Percentiles rank a stretch among this genome's conserved stretches.
Conservation (phyloP, 2,797 vertebrate species). For the Bufotes viridis region DNA sequence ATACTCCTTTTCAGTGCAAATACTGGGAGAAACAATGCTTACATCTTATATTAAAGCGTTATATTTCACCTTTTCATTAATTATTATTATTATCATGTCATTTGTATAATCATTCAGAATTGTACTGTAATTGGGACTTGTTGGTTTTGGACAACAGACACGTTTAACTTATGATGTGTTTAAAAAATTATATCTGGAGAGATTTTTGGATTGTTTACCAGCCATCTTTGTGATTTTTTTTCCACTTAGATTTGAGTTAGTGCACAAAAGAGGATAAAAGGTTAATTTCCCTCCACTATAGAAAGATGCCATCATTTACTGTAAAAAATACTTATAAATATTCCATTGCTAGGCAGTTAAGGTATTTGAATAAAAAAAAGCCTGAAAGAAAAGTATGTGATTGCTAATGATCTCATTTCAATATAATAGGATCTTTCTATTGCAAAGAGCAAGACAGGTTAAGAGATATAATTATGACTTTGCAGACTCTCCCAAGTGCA, state of each 20-base stretch:
- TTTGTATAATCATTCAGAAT: no score
- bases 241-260: background rate
- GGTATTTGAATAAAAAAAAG: constrained; percentile 78
- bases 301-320: constrained; percentile 68
- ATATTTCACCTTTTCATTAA: no score
- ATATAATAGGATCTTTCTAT: constrained; percentile 88
- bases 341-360: constrained; percentile 81
- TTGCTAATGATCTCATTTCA: constrained; percentile 89
- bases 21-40: no score
- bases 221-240: background rate
- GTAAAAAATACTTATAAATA: constrained; percentile 75
- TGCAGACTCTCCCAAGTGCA: constrained; percentile 84
- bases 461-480: constrained; percentile 91
- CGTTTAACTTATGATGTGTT: no score
- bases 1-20: no score
- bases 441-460: constrained; percentile 87
- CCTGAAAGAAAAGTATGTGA: constrained; percentile 85
- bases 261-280: constrained; percentile 31
- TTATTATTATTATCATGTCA: no score
- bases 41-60: no score
- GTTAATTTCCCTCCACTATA: constrained; percentile 59
- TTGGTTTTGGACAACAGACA: no score
- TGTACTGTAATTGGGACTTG: no score
- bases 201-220: no score
- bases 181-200: no score